phyloP scores from a whole-genome alignment of 2,888 invertebrate species.

The Desoria tigrina region DNA sequence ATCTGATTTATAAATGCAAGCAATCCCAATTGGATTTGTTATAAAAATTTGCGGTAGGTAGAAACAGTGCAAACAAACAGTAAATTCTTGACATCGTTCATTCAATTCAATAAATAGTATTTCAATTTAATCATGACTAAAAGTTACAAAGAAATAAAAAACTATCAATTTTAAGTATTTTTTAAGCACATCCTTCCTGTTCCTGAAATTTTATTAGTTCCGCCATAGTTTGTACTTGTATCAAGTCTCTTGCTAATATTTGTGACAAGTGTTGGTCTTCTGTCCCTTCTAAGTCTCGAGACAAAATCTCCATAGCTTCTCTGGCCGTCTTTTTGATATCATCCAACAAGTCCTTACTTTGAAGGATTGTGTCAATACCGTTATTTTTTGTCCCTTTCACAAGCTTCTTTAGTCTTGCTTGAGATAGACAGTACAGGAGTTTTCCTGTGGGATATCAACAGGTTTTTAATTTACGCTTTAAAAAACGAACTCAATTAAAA shows the following conservation, averaged over 20 bases:
- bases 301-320: slow-evolving; percentile 33
- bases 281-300: slow-evolving; percentile 28
- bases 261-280: slow-evolving; percentile 30
- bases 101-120: too few species aligned
- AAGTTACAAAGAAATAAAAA: too few species aligned
- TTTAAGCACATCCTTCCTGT: too few species aligned
- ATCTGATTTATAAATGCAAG: too few species aligned
- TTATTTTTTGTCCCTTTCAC: slow-evolving; percentile 23
- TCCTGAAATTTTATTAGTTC: slow-evolving; percentile 19
- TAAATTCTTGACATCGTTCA: too few species aligned
- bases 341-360: slow-evolving; percentile 24
- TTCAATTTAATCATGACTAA: too few species aligned
- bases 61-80: too few species aligned
- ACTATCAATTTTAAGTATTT: too few species aligned
- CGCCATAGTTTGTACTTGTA: slow-evolving; percentile 21
- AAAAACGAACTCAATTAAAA: slow-evolving; percentile 5
- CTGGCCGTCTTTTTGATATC: slow-evolving; percentile 24
- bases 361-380: slow-evolving; percentile 26
- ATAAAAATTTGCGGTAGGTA: too few species aligned
- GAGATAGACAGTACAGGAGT: slow-evolving; percentile 44
- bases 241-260: slow-evolving; percentile 22
- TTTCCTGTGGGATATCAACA: slow-evolving; percentile 31
- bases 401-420: slow-evolving; percentile 44
- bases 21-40: too few species aligned
- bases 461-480: neutral